phyloP scores from a whole-genome alignment of 2,888 invertebrate species.

The Pyrrhosoma nymphula region DNA sequence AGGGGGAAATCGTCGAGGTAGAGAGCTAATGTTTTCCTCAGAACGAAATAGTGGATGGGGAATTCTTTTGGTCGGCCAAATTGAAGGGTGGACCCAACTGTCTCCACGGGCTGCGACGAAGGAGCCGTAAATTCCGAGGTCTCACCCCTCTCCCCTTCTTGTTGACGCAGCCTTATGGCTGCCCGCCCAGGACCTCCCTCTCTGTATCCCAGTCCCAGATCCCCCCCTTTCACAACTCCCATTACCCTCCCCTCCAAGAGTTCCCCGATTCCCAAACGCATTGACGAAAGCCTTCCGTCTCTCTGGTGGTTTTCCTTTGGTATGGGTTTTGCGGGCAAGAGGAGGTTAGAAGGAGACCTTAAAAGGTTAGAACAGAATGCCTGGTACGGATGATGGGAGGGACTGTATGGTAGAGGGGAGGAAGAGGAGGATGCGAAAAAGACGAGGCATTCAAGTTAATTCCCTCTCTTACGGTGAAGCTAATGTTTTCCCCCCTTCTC shows the following conservation, averaged over 20 bases:
- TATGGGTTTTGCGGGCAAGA: neutral
- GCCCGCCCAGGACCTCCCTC: neutral
- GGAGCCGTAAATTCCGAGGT: conserved; percentile 54
- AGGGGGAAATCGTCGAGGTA: neutral
- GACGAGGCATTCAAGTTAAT: conserved; percentile 61
- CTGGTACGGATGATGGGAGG: neutral
- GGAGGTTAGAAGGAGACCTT: neutral
- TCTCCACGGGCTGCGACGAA: conserved; percentile 2
- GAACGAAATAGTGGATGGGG: conserved; percentile 47
- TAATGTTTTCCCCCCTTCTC: conserved; percentile 39
- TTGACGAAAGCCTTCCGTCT: conserved; percentile 61
- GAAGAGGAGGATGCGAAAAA: conserved; percentile 8
- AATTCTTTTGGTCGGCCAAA: conserved; percentile 57
- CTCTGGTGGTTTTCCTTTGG: conserved; percentile 21
- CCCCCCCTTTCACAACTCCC: neutral
- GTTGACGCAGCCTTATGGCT: conserved; percentile 48
- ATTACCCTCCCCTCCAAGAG: neutral
- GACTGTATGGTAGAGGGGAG: neutral
- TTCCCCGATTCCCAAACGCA: conserved; percentile 10
- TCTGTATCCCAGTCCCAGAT: neutral
- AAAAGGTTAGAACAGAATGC: conserved; percentile 17
- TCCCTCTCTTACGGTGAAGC: conserved; percentile 47
- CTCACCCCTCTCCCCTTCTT: neutral
- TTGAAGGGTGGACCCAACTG: conserved; percentile 58
- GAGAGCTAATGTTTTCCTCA: conserved; percentile 56